Evolutionary conservation across 2,888 invertebrate genomes (phyloP), one percentile per base, ranked within the genome.

Genomic region (Brenthis hecate): DNA sequence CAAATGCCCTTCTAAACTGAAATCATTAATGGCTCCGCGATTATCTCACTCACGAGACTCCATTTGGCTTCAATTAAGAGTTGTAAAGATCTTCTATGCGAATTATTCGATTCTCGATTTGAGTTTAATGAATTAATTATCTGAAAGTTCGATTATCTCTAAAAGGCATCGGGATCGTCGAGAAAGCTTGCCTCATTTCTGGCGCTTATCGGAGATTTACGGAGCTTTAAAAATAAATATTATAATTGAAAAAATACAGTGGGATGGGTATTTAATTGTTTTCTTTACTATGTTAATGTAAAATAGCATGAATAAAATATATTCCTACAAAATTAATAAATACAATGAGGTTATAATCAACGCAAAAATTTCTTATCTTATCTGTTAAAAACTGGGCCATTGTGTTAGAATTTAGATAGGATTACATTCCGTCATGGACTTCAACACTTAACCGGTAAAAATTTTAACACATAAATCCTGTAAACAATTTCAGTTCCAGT

Each of bases 41-140:
- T 93, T 91, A 93, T 93, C 93, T 90, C 78, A 78, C 91, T 92
- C 93, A 92, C 93, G 92, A 89, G 86, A 78, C 82, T 80, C 81
- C 83, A 83, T 80, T 81, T 78, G 78, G 81, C 83, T 85, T 89
- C 91, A 92, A 91, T 91, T 91, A 91, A 92, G 88, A 82, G 85
- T 86, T 87, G 88, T 87, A 83, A 86, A 86, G 85, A 87, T 89
- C 86, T 88, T 85, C 85, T 87, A 87, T 86, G 88, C 84, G 89
- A 88, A 90, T 88, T 89, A 90, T 88, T 84, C 81, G 82, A 83
- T 82, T 79, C 78, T 76, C 75, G 85, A 85, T 86, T 87, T 80
- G 79, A 86, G 84, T 85, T 85, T 85, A 87, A 86, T 87, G 86
- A 86, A 87, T 88, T 87, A 87, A 91, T 88, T 88, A 81, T 81